Conservation (phyloP, 2,113 vertebrate genomes). For the Scortum barcoo region DNA sequence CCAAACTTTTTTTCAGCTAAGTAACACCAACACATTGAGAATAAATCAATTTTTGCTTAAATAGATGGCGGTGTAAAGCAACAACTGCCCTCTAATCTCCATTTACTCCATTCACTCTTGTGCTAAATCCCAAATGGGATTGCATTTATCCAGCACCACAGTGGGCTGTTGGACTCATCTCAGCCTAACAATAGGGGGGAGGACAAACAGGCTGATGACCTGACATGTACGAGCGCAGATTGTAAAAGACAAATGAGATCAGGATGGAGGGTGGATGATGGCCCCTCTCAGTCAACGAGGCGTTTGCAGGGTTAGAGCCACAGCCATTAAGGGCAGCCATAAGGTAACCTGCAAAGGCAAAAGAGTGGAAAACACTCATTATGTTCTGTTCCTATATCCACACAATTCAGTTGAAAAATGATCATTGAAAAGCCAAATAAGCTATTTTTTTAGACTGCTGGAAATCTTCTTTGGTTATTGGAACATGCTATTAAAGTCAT, state of each 20-base stretch:
- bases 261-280: slow-evolving; percentile 52
- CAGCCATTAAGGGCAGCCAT: slow-evolving; percentile 7
- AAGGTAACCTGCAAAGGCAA: slow-evolving; percentile 32
- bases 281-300: slow-evolving; percentile 32
- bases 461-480: slow-evolving; percentile 6
- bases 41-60: slow-evolving; percentile 12
- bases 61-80: slow-evolving; percentile 29
- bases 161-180: slow-evolving; percentile 61
- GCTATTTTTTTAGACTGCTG: neutral
- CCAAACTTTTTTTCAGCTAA: neutral
- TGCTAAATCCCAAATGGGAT: slow-evolving; percentile 71
- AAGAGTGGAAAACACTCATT: slow-evolving; percentile 3
- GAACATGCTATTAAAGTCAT: slow-evolving; percentile 33
- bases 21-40: slow-evolving; percentile 13
- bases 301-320: slow-evolving; percentile 35
- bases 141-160: slow-evolving; percentile 57
- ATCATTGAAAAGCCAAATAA: slow-evolving; percentile 17
- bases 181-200: slow-evolving; percentile 66
- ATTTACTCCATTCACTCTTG: slow-evolving; percentile 51
- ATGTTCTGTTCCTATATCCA: neutral
- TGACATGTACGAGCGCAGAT: slow-evolving; percentile 58
- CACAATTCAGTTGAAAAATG: slow-evolving; percentile 8
- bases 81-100: slow-evolving; percentile 54
- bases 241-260: slow-evolving; percentile 62
- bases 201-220: slow-evolving; percentile 65